phyloP scores from a whole-genome alignment of 2,888 invertebrate genomes.

The Amblyjoppa proteus region DNA sequence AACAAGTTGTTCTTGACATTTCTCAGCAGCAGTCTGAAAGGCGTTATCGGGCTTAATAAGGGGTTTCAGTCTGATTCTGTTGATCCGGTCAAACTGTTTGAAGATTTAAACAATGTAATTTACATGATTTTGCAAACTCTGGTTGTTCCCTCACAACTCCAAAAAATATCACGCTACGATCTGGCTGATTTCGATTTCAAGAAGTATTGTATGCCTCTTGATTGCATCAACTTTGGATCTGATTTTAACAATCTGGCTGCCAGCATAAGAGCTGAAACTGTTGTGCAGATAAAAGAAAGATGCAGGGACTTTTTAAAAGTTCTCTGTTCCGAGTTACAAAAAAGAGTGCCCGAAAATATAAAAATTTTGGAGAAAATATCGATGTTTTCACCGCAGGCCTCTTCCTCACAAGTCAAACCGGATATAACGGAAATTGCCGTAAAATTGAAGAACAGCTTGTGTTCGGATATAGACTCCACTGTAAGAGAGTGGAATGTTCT shows the following conservation, averaged over 20 bases:
- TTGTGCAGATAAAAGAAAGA: constrained; percentile 66
- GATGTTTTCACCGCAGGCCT: constrained; percentile 49
- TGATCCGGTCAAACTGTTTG: constrained; percentile 66
- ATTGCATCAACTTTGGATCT: constrained; percentile 75
- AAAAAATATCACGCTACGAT: constrained; percentile 71
- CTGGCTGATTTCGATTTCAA: constrained; percentile 73
- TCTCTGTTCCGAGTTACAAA: constrained; percentile 69
- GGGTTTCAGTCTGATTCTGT: constrained; percentile 67
- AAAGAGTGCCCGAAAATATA: constrained; percentile 72
- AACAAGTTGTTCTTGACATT: constrained; percentile 68
- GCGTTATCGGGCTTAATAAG: constrained; percentile 61
- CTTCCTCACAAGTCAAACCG: constrained; percentile 17
- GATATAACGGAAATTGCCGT: constrained; percentile 3
- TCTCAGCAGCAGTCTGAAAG: constrained; percentile 57
- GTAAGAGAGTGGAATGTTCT: constrained; percentile 62
- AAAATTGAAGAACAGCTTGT: constrained; percentile 1
- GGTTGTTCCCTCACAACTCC: constrained; percentile 72
- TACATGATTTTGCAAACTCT: constrained; percentile 67
- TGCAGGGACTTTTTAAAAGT: constrained; percentile 69
- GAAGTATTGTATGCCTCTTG: constrained; percentile 71
- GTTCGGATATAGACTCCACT: no score
- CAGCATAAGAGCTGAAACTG: constrained; percentile 44
- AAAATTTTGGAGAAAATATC: constrained; percentile 69
- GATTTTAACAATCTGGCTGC: constrained; percentile 67
- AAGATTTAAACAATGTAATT: constrained; percentile 66